Evolutionary conservation across 2,888 invertebrate genomes (phyloP), one percentile per base, ranked within the genome.

Genomic region (Miltochrista miniata): DNA sequence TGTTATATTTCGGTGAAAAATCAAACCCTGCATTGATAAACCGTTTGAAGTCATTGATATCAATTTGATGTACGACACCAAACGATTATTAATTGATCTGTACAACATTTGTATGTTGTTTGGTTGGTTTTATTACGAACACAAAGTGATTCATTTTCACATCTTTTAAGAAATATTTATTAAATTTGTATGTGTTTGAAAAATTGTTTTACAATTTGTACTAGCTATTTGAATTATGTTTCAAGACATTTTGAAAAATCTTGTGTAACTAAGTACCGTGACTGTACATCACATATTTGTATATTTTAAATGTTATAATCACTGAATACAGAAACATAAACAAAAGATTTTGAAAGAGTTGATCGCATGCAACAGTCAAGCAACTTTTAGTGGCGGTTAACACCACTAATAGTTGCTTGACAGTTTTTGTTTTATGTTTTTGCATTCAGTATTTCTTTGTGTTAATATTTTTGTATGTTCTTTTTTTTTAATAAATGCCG

Each of bases 401-500:
- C 30, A 61, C 48, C 49, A 48, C 53, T 44, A 46, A 48, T 51
- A 48, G 53, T 1, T 7, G 33, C 18, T 24, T 24, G 18, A 13
- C 10, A n/a, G 41, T 45, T 34, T 29, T 42, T 45, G 52, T 45
- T 30, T 10, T 14, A 12, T 60, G 70, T 58, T 37, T 64, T 60
- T 66, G 64, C 69, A 64, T 59, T 61, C 50, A 60, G 18, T 24
- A 24, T 33, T 35, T 66, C 70, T 75, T 68, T 72, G 62, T 67
- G 71, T 72, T 72, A 70, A 62, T 56, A 59, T 72, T 85, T 83
- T 86, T 83, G 81, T 81, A 68, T 72, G 77, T 78, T 64, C 51
- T 81, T 83, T 86, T 84, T n/a, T 83, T 75, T 78, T 74, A 88
- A 83, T 84, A 90, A 87, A 89, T 74, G 83, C 82, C 83, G 85